A percentile compares a stretch with the other conserved stretches of the same genome.
phyloP scores from a whole-genome alignment of 1,140 invertebrate genomes.

The Globodera rostochiensis region DNA sequence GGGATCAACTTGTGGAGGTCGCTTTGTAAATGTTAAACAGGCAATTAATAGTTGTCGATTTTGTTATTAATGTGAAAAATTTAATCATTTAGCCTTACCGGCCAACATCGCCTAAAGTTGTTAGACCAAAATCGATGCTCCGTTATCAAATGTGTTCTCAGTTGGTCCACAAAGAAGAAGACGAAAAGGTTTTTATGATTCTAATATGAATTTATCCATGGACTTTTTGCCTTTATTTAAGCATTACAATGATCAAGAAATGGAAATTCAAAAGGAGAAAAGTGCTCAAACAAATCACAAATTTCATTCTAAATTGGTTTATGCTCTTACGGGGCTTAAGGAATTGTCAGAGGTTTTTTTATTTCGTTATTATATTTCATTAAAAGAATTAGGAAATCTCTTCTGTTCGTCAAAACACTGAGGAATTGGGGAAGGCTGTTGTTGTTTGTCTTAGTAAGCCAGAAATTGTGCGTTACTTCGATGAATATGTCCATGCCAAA shows the following conservation, averaged over 20 bases:
- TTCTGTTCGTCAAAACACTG: conserved; percentile 6
- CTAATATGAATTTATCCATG: background rate
- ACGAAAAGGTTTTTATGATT: conserved; percentile 7
- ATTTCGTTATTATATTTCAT: background rate
- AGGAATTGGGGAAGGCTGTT: background rate
- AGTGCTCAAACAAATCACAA: background rate
- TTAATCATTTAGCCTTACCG: background rate
- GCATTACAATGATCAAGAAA: background rate
- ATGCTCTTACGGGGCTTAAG: conserved; percentile 17
- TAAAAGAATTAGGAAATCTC: conserved; percentile 5
- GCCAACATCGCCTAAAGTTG: conserved; percentile 25
- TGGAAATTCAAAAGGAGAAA: background rate
- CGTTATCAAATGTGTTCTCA: background rate
- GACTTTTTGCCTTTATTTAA: background rate
- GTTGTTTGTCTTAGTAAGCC: background rate
- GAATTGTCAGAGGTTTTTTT: conserved; percentile 11
- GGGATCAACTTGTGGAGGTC: conserved; percentile 18
- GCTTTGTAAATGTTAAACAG: conserved; percentile 2
- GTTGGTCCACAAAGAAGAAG: conserved; percentile 1
- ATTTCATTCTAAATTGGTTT: conserved; percentile 4
- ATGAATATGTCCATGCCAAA: background rate
- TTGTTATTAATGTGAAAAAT: background rate
- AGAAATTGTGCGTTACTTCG: background rate
- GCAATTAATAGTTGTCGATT: conserved; percentile 20
- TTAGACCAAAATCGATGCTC: conserved; percentile 14